phyloP scores from a whole-genome alignment of 2,113 vertebrate species.

The Lutjanus erythropterus region DNA sequence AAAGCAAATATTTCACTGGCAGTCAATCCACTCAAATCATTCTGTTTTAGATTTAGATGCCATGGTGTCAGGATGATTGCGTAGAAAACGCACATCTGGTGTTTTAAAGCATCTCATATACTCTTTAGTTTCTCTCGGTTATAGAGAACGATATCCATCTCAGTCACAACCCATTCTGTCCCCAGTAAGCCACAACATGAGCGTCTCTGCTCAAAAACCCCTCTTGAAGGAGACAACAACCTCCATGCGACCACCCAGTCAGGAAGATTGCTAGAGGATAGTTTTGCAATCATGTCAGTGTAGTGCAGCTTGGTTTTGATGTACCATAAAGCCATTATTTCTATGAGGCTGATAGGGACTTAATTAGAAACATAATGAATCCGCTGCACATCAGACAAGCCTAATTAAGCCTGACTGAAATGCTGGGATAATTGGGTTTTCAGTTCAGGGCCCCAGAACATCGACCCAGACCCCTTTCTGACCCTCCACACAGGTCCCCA shows the following conservation, averaged over 20 bases:
- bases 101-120: background rate
- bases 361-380: constrained; percentile 88
- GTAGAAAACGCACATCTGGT: no score
- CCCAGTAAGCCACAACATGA: background rate
- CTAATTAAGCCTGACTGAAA: constrained; percentile 83
- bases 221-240: constrained; percentile 47
- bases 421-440: constrained; percentile 81
- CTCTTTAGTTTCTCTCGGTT: background rate
- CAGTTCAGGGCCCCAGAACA: constrained; percentile 70
- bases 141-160: background rate
- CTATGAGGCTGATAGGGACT: constrained; percentile 81
- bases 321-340: constrained; percentile 81
- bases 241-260: constrained; percentile 68
- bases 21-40: no score
- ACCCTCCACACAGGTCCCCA: constrained; percentile 44
- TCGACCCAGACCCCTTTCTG: constrained; percentile 59
- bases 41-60: no score
- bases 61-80: no score
- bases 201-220: constrained; percentile 12
- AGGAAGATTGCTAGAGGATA: constrained; percentile 76
- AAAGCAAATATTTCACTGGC: background rate
- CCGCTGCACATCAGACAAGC: constrained; percentile 84
- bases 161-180: background rate
- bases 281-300: constrained; percentile 70
- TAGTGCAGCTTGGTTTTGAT: constrained; percentile 73